Evolutionary conservation across 2,888 invertebrate genomes (phyloP), one percentile per base, ranked within the genome.

Genomic region (Slavum lentiscoides): DNA sequence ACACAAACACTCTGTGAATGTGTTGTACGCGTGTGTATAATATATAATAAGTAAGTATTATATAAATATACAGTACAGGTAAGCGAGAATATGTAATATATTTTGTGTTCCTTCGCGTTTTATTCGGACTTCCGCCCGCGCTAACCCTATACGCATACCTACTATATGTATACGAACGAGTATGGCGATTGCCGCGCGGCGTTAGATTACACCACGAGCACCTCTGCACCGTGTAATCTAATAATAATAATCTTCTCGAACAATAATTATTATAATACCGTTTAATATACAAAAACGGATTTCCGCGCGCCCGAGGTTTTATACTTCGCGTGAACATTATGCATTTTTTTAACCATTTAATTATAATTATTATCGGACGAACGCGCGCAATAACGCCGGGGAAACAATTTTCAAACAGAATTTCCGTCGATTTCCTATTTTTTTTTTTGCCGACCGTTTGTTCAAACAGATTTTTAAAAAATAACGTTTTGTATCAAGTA

Each of bases 241-340:
- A 49, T 73, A 73, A 49, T 73, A 73, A 43, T 73, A 30, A 43
- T 73, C 43, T 43, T 61, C 49, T 43, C 43, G 21, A 59, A 43
- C 43, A 23, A 21, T 49, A 21, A 73, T 73, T 72, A 30, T 30
- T 30, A 30, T 30, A 73, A 61, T 61, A 61, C 9, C 43, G 19
- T 61, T 72, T 59, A 72, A 72, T 70, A 59, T 59, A 17, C 73
- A 11, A 23, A 43, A 30, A 9, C 39, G 43, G 49, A 73, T 39
- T 70, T 21, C 58, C 39, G 58, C 30, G 30, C n/a, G n/a, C n/a
- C 7, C 21, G 15, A 15, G 21, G 70, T 58, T 72, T 59, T 59
- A 11, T 30, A 55, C 69, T 53, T 53, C 13, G 49, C 9, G 49
- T 49, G 11, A 49, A 30, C 30, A 30, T 4, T 49, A 49, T 49